phyloP scores from a whole-genome alignment of 2,888 invertebrate species.

The Nomada goodeniana region DNA sequence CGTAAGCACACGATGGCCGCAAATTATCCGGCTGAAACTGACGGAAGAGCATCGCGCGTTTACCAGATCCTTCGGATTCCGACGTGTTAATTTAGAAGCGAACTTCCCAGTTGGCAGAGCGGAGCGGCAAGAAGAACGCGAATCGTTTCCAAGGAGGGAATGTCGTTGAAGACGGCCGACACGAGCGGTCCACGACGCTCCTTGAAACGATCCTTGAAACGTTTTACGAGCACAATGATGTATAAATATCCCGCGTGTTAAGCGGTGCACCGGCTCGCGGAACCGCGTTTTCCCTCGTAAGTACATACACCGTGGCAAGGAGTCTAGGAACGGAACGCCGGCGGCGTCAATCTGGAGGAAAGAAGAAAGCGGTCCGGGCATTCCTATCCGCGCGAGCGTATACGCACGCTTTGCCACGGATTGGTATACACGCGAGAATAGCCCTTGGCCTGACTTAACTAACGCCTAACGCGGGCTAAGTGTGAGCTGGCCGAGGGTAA shows the following conservation, averaged over 20 bases:
- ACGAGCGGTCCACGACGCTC: background rate
- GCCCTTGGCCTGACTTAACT: constrained; percentile 57
- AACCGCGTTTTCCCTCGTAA: constrained; percentile 39
- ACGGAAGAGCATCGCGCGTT: constrained; percentile 10
- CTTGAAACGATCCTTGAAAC: constrained; percentile 16
- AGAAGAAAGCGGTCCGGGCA: constrained; percentile 37
- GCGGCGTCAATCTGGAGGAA: constrained; percentile 58
- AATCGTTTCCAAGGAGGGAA: constrained; percentile 22
- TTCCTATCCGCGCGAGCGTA: constrained; percentile 14
- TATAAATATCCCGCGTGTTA: constrained; percentile 47
- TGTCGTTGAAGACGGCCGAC: constrained; percentile 12
- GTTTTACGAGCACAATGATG: constrained; percentile 44
- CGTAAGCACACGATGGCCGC: too few relatives aligned
- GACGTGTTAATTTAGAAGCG: constrained; percentile 20
- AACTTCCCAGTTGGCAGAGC: background rate
- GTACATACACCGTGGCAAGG: constrained; percentile 51
- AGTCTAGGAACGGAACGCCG: constrained; percentile 30
- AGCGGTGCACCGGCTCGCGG: constrained; percentile 23
- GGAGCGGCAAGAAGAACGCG: background rate
- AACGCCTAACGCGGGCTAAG: constrained; percentile 67
- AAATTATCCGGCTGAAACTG: background rate
- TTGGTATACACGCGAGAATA: constrained; percentile 28
- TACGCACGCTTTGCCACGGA: constrained; percentile 13
- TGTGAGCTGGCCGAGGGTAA: constrained; percentile 41
- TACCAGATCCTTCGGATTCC: constrained; percentile 16